Conservation (phyloP, 1,140 invertebrate genomes). For the Drosophila murphyi region DNA sequence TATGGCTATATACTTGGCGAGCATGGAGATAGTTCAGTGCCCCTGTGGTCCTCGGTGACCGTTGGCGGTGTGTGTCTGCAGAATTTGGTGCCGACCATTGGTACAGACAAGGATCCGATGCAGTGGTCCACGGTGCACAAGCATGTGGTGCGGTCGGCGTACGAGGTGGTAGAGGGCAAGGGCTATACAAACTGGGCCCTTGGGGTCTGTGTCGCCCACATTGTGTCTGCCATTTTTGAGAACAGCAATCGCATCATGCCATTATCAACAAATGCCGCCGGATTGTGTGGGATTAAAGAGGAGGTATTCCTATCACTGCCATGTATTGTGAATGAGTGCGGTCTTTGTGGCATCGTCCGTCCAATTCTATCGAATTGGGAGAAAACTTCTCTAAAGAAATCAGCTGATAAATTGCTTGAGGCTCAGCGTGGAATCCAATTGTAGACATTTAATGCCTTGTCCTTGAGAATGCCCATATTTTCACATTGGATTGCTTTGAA, state of each 20-base stretch:
- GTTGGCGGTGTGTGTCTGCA: constrained; percentile 84
- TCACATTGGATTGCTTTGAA: too few species aligned
- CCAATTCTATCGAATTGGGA: constrained; percentile 89
- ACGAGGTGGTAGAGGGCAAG: constrained; percentile 92
- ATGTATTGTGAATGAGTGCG: constrained; percentile 89
- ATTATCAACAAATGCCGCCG: constrained; percentile 91
- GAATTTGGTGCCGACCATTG: constrained; percentile 90
- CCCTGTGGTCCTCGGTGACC: constrained; percentile 92
- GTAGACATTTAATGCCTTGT: background rate
- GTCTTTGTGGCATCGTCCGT: constrained; percentile 90
- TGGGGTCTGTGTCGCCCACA: constrained; percentile 89
- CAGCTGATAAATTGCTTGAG: background rate
- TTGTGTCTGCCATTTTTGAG: constrained; percentile 89
- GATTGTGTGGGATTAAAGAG: constrained; percentile 89
- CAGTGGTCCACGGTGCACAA: constrained; percentile 90
- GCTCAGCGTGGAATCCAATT: constrained; percentile 28
- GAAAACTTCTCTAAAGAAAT: constrained; percentile 85
- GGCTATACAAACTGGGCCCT: constrained; percentile 96
- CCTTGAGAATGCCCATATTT: too few species aligned
- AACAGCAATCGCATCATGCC: constrained; percentile 91
- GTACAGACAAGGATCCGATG: constrained; percentile 89
- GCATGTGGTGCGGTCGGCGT: constrained; percentile 91
- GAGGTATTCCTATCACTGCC: constrained; percentile 94
- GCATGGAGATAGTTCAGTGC: constrained; percentile 91
- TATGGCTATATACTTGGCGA: constrained; percentile 95